phyloP scores from a whole-genome alignment of 2,888 invertebrate species.

The Glaucopsyche alexis region DNA sequence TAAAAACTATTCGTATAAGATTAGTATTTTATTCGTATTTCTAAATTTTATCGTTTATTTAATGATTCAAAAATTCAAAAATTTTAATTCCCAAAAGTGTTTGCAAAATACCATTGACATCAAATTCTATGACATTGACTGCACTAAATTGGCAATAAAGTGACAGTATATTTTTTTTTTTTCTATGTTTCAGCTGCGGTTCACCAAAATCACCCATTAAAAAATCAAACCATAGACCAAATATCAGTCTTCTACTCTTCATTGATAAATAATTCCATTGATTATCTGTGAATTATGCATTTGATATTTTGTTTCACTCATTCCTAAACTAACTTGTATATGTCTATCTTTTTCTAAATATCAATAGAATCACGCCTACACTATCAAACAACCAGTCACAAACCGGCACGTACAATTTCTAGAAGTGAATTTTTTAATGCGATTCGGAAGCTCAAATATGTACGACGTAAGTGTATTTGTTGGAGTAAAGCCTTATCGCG shows the following conservation, averaged over 20 bases:
- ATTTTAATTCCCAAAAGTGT: not conserved
- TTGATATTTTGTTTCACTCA: slow-evolving; percentile 17
- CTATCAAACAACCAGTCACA: slow-evolving; percentile 55
- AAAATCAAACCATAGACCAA: not conserved
- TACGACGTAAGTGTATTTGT: slow-evolving; percentile 60
- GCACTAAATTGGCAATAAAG: no score
- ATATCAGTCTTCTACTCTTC: not conserved
- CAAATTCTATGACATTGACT: no score
- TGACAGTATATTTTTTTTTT: no score
- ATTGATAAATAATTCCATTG: not conserved
- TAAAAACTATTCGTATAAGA: not conserved
- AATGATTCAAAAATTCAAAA: no score
- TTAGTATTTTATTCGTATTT: not conserved
- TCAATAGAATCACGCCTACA: slow-evolving; percentile 47
- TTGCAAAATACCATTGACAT: not conserved
- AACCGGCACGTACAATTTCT: slow-evolving; percentile 63
- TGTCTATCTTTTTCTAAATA: slow-evolving; percentile 44
- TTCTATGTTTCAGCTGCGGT: not conserved
- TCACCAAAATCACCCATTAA: not conserved
- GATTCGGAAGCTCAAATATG: slow-evolving; percentile 62
- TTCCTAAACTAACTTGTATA: slow-evolving; percentile 26
- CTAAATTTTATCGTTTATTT: not conserved
- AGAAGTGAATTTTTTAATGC: slow-evolving; percentile 54
- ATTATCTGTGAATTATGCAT: not conserved
- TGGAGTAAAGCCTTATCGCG: slow-evolving; percentile 53